phyloP scores from a whole-genome alignment of 2,797 vertebrate genomes.

The Naso thynnoides region DNA sequence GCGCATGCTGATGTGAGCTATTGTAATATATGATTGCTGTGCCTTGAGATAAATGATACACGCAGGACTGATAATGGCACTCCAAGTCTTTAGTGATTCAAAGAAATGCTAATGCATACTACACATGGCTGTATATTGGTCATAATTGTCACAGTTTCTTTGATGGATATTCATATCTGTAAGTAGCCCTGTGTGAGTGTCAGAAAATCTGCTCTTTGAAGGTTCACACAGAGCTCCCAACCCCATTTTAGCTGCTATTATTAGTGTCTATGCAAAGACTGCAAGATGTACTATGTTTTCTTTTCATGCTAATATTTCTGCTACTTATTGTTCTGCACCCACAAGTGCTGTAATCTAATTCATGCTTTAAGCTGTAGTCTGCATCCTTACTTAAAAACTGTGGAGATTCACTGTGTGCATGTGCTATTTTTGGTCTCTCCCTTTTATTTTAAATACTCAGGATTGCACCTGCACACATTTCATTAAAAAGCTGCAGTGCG shows the following conservation, averaged over 20 bases:
- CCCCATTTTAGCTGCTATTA: slow-evolving; percentile 36
- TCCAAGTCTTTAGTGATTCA: slow-evolving; percentile 49
- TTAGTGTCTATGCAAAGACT: slow-evolving; percentile 36
- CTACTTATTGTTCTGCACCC: slow-evolving; percentile 45
- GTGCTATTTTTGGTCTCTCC: slow-evolving; percentile 25
- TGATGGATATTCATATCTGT: slow-evolving; percentile 59
- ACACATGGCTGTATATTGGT: slow-evolving; percentile 40
- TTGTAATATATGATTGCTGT: slow-evolving; percentile 4
- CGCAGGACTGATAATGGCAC: slow-evolving; percentile 24
- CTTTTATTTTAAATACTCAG: slow-evolving; percentile 38
- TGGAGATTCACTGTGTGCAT: slow-evolving; percentile 6
- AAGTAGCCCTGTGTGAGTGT: slow-evolving; percentile 54
- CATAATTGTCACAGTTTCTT: slow-evolving; percentile 39
- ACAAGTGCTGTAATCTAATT: slow-evolving; percentile 23
- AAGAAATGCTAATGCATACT: slow-evolving; percentile 48
- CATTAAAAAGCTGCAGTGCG: slow-evolving; percentile 51
- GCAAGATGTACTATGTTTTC: no score
- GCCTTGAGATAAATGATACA: slow-evolving; percentile 14
- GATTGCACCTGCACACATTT: slow-evolving; percentile 60
- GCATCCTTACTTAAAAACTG: slow-evolving; percentile 18
- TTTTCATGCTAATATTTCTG: slow-evolving; percentile 24
- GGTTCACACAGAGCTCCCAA: slow-evolving; percentile 30
- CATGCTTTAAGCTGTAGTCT: slow-evolving; percentile 7
- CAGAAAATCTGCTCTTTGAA: slow-evolving; percentile 52
- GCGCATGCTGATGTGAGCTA: neutral